Evolutionary conservation across 2,113 vertebrate genomes (phyloP), one percentile per base, ranked within the genome.

Genomic region (Indicator maculatus): DNA sequence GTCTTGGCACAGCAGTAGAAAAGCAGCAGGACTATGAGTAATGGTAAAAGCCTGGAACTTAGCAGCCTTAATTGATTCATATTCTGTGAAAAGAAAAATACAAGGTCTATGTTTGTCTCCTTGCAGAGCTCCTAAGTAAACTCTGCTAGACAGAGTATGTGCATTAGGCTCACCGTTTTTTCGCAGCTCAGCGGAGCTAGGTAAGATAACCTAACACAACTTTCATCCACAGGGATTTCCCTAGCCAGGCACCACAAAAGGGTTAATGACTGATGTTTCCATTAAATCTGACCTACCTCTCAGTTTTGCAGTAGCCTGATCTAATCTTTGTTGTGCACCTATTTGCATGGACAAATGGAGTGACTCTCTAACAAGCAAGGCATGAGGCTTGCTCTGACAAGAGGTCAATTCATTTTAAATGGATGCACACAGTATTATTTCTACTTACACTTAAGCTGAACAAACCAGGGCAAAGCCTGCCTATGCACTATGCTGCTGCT

Each of bases 241-340:
- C 56, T 11, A 75, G 97, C 94, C 89, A 88, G 86, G 74, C 16
- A 79, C 86, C 89, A 84, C 61, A 89, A 97, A 98, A 98, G 98
- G 97, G 97, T 98, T 98, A 98, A 98, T 86, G 91, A 89, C 96
- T 95, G 95, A 95, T 97, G 86, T 89, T 97, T 96, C 97, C 97
- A 97, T 97, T 97, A 97, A 96, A 95, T 89, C 92, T 96, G 93
- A 97, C 97, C 97, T 86, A 78, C 93, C 97, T 97, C 97, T 94
- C 96, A 92, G 96, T 94, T 96, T 89, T 73, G 84, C 94, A 63
- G 87, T 47, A 90, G 93, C 90, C 90, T 69, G 86, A 95, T 60
- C 86, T 70, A 89, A 97, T 86, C 94, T 94, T 77, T 70, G 94
- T 76, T 97, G 92, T 93, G 96, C 90, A 84, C 86, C 93, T 95